phyloP scores from a whole-genome alignment of 2,888 invertebrate species.

The Agonum fuliginosum region DNA sequence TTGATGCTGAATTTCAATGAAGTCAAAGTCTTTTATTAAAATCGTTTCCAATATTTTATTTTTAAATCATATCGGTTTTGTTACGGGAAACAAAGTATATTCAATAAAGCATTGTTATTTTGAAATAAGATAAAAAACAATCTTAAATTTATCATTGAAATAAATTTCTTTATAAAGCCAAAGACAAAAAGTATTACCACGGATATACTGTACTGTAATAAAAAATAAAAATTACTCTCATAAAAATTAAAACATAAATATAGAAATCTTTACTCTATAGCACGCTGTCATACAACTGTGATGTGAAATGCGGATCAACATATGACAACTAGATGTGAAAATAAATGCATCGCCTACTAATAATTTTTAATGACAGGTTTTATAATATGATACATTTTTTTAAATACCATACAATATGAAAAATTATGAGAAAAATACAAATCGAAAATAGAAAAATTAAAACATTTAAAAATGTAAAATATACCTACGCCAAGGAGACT shows the following conservation, averaged over 20 bases:
- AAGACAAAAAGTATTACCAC: conserved; percentile 1
- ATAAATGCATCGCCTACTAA: too few species aligned
- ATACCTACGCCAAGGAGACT: too few species aligned
- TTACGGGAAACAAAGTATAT: not conserved
- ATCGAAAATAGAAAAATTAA: too few species aligned
- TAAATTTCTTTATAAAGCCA: conserved; percentile 10
- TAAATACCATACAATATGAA: too few species aligned
- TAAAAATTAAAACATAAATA: conserved; percentile 17
- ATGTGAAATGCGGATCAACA: not conserved
- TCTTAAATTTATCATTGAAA: not conserved
- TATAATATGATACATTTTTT: too few species aligned
- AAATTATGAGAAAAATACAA: too few species aligned
- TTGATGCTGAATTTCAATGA: too few species aligned
- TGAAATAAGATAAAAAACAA: conserved; percentile 16
- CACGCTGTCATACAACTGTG: not conserved
- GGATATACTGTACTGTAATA: conserved; percentile 13
- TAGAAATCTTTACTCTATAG: not conserved
- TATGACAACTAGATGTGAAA: too few species aligned
- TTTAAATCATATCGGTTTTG: not conserved
- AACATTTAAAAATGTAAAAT: too few species aligned
- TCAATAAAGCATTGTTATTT: not conserved
- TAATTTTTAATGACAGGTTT: too few species aligned
- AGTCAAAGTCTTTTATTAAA: too few species aligned
- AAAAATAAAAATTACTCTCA: conserved; percentile 10
- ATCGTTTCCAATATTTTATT: too few species aligned